Conservation (phyloP, 2,888 invertebrate genomes). For the Leucania comma region DNA sequence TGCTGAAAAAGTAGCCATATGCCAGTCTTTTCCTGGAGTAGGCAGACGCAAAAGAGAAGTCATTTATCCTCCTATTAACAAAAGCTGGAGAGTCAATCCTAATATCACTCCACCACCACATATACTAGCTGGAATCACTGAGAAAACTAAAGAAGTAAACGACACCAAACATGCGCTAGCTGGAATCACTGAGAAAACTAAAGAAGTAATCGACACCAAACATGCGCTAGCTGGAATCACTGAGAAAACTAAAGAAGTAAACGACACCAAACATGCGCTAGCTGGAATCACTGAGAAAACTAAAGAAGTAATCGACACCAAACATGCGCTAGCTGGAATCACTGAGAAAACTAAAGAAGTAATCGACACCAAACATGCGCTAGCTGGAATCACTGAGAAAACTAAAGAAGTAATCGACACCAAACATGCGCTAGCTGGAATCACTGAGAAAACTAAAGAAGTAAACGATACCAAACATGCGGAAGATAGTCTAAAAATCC, state of each 20-base stretch:
- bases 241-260: too few relatives aligned
- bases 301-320: not conserved
- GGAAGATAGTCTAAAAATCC: conserved; percentile 57
- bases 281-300: too few relatives aligned
- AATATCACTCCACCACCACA: conserved; percentile 80
- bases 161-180: not conserved
- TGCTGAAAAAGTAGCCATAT: conserved; percentile 80
- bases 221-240: too few relatives aligned
- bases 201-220: not conserved
- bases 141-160: not conserved
- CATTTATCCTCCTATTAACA: conserved; percentile 16
- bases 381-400: not conserved
- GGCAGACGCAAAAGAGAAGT: conserved; percentile 41
- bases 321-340: conserved; percentile 13
- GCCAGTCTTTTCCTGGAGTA: conserved; percentile 79
- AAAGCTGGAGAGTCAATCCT: conserved; percentile 79
- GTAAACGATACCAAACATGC: not conserved
- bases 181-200: too few relatives aligned
- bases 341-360: too few relatives aligned
- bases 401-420: too few relatives aligned
- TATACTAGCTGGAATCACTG: conserved; percentile 7
- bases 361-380: too few relatives aligned
- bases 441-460: not conserved
- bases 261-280: not conserved
- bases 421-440: too few relatives aligned